Conservation (phyloP, 1,140 invertebrate species). For the Oryctes rhinoceros region DNA sequence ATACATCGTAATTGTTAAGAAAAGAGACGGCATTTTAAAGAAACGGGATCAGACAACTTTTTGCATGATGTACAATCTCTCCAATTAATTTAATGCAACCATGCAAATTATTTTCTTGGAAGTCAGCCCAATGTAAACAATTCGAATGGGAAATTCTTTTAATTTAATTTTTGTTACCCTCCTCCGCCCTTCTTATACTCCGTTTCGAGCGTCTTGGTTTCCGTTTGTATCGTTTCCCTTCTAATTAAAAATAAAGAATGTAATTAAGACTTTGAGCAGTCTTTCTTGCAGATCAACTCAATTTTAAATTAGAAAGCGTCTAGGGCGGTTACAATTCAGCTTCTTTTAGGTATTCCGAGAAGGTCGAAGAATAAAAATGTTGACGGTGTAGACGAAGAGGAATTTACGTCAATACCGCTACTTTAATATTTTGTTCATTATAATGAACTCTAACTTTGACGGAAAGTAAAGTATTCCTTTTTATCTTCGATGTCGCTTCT, state of each 20-base stretch:
- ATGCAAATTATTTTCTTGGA: neutral
- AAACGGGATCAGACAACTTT: no score
- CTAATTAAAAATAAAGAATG: constrained; percentile 24
- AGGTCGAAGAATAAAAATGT: no score
- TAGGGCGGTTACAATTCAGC: neutral
- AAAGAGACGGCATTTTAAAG: no score
- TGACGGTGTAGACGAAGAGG: no score
- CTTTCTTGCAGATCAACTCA: neutral
- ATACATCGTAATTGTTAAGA: no score
- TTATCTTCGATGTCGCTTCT: no score
- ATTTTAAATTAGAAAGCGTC: constrained; percentile 20
- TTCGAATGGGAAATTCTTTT: neutral
- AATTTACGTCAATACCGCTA: no score
- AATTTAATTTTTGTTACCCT: neutral
- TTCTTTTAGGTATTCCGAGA: no score
- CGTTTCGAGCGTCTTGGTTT: neutral
- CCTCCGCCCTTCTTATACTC: neutral
- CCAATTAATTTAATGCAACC: neutral
- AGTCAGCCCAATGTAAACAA: neutral
- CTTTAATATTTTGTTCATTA: no score
- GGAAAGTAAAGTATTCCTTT: no score
- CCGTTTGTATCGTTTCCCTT: neutral
- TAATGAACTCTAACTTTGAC: no score
- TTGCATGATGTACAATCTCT: neutral
- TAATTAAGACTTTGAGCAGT: neutral